Percentiles rank a stretch among this genome's conserved stretches.
These are phyloP conservation scores for Gobio occitaniae DNA, from an alignment of 2,797 vertebrate species.

Conservation along the genomic window DNA sequence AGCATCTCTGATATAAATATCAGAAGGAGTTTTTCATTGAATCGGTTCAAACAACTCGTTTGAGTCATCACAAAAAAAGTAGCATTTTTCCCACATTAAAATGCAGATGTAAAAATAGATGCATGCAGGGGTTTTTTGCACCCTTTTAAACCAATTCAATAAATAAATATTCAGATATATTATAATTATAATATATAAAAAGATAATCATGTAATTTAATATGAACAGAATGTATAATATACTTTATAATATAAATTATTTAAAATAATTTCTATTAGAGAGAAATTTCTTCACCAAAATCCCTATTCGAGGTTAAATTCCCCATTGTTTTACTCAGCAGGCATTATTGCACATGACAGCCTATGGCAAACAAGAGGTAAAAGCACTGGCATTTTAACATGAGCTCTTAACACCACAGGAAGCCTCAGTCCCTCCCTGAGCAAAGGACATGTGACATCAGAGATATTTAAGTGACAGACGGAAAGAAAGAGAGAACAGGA, in stretches of 20 bases:
- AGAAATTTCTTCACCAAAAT: not conserved
- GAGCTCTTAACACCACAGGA: constrained; percentile 85
- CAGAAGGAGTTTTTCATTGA: not conserved
- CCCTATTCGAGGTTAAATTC: not conserved
- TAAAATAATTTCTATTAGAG: not conserved
- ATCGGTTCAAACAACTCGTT: not conserved
- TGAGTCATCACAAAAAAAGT: too few species aligned
- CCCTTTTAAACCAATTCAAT: not conserved
- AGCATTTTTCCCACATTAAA: not conserved
- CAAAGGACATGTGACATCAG: constrained; percentile 81
- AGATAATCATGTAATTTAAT: not conserved
- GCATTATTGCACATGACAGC: not conserved
- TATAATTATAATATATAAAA: not conserved
- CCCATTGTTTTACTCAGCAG: not conserved
- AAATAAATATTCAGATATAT: not conserved
- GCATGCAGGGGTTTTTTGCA: too few species aligned
- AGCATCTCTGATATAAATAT: not conserved
- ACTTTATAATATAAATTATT: not conserved
- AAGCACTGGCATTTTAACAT: constrained; percentile 78
- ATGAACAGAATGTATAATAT: not conserved
- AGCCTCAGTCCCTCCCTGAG: constrained; percentile 79
- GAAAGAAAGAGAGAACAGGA: constrained; percentile 64
- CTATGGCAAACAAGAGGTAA: constrained; percentile 48
- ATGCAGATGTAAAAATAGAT: not conserved
- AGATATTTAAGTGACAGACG: constrained; percentile 60